Base-by-base conservation (phyloP, 1,140 invertebrate genomes). In the Brachionus koreanus region DNA sequence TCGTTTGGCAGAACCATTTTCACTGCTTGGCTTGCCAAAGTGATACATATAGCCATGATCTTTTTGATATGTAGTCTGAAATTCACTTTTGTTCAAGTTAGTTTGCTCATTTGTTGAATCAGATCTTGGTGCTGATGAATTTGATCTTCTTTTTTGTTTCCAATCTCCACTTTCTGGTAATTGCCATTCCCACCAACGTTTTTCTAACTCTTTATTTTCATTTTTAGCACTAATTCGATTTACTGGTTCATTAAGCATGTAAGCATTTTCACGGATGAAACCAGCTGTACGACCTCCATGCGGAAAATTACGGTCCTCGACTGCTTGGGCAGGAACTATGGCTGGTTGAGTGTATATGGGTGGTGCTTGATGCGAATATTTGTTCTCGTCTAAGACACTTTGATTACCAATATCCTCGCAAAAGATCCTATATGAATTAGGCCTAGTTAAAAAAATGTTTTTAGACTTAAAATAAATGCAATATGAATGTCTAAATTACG, bases 111-210 rank as follows among this genome's bases (percentile, higher is more conserved):
- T 77, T 9, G 42, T 25, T n/a, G 35, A 39, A 39, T 69, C 65
- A 74, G 37, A 25, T 49, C 16, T 43, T 46, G 69, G 16, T 9
- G 37, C 37, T 13, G 69, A 46, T 29, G 69, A 74, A 25, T 74
- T 43, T 0, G 69, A 74, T 46, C 39, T n/a, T n/a, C n/a, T 43
- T 43, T 61, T 79, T 43, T 19, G 37, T 43, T 79, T 79, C 49
- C 46, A 61, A 35, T 79, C 49, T 33, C 7, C 3, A 13, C 57
- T 19, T 0, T 57, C 49, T 10, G 49, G 49, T 35, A 65, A 9
- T 61, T 79, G 10, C 76, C 76, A 79, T 57, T 79, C 76, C 76
- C 76, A 79, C 76, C 76, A 79, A 33, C 61, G 49, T 65, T 79
- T 79, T 65, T 79, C 76, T 13, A 25, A 16, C 5, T 79, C 76